A percentile compares a stretch with the other conserved stretches of the same genome.
Evolutionary conservation across 2,888 invertebrate genomes (phyloP).

Genomic region (Rotaria magnacalcarata): DNA sequence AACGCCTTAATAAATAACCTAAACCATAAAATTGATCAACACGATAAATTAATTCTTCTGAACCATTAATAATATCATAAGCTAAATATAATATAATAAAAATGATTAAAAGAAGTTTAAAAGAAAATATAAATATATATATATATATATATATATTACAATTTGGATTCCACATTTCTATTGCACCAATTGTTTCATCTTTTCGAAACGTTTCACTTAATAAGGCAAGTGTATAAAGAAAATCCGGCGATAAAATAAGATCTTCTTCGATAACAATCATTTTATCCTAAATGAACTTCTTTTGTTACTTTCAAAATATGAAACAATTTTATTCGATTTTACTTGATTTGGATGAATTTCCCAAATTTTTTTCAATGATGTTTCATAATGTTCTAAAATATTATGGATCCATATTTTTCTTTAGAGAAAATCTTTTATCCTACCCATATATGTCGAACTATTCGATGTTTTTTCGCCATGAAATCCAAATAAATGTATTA

Average conservation of each 20-base stretch:
- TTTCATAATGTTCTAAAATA: conserved; percentile 26
- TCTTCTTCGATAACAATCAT: conserved; percentile 62
- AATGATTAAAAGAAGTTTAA: background rate
- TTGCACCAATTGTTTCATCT: conserved; percentile 57
- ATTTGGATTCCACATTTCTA: conserved; percentile 61
- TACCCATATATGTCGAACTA: conserved; percentile 54
- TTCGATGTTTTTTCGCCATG: conserved; percentile 53
- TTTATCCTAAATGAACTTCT: background rate
- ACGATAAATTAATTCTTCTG: conserved; percentile 51
- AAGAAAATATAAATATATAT: background rate
- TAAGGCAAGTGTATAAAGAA: conserved; percentile 61
- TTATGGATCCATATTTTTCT: background rate
- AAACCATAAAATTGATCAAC: conserved; percentile 57
- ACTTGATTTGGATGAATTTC: conserved; percentile 11
- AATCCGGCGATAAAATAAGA: conserved; percentile 61
- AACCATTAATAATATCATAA: conserved; percentile 52
- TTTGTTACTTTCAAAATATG: background rate
- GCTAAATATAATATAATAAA: conserved; percentile 49
- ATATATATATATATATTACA: conserved; percentile 49
- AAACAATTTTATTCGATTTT: background rate
- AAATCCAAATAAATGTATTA: conserved; percentile 58
- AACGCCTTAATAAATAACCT: conserved; percentile 55
- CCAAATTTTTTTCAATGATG: conserved; percentile 29
- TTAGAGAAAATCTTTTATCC: background rate
- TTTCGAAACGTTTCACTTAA: conserved; percentile 56